These are phyloP conservation scores for Takifugu rubripes DNA, from an alignment of 2,797 vertebrate species.

Conservation along the genomic window DNA sequence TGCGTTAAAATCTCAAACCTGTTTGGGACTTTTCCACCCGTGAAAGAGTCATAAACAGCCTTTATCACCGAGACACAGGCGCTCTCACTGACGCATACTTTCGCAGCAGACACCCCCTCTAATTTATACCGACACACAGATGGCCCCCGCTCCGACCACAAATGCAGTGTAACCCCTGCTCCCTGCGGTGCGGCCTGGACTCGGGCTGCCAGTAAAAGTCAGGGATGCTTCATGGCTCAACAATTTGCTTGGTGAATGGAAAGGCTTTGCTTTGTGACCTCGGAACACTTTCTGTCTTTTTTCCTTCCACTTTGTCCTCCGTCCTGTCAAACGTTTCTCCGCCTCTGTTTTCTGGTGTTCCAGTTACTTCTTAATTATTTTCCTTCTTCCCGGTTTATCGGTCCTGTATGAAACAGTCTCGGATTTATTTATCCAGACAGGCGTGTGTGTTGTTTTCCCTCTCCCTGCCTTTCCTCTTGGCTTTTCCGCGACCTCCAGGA, in stretches of 20 bases:
- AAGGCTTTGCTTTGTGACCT: constrained; percentile 77
- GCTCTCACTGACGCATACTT: constrained; percentile 30
- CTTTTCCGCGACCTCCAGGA: neutral
- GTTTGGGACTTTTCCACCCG: constrained; percentile 5
- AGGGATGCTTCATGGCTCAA: constrained; percentile 81
- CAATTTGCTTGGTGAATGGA: constrained; percentile 80
- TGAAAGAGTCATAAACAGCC: constrained; percentile 10
- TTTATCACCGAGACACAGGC: constrained; percentile 26
- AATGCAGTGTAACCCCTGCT: constrained; percentile 76
- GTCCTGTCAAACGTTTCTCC: constrained; percentile 2
- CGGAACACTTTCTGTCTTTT: constrained; percentile 55
- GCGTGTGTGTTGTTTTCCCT: no score
- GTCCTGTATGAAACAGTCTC: no score
- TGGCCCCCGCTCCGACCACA: constrained; percentile 73
- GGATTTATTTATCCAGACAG: no score
- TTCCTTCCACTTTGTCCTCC: constrained; percentile 18
- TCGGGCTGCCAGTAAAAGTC: constrained; percentile 78
- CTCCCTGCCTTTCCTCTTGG: no score
- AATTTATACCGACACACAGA: constrained; percentile 72
- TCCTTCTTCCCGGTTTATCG: neutral
- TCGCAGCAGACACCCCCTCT: constrained; percentile 42
- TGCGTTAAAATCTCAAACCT: neutral
- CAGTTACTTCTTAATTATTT: neutral
- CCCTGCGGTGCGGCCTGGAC: constrained; percentile 73
- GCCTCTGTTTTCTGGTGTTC: neutral